Conservation (phyloP, 1,140 invertebrate genomes). For the Antheraea mylitta region DNA sequence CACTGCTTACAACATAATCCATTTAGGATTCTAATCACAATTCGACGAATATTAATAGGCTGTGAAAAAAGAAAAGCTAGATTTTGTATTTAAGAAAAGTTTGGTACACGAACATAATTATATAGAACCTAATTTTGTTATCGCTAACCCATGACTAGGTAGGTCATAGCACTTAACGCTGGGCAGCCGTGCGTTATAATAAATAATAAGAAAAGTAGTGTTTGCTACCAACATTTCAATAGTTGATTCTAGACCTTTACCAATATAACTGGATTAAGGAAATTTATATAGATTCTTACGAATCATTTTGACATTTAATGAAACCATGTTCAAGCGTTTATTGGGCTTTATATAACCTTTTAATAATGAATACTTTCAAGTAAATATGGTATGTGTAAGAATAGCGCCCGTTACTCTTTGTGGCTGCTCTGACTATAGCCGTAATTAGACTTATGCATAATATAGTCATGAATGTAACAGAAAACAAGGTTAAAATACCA, state of each 20-base stretch:
- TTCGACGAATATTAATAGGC: too few relatives aligned
- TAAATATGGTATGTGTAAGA: too few relatives aligned
- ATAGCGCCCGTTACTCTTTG: too few relatives aligned
- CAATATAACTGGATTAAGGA: neutral
- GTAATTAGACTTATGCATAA: too few relatives aligned
- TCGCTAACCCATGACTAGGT: neutral
- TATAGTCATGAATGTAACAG: too few relatives aligned
- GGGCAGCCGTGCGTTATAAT: neutral
- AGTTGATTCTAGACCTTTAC: neutral
- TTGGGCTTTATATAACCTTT: too few relatives aligned
- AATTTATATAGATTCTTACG: neutral
- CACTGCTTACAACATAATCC: too few relatives aligned
- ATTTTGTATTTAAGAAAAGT: neutral
- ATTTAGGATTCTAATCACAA: too few relatives aligned
- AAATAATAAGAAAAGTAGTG: neutral
- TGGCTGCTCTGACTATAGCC: too few relatives aligned
- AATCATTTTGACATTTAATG: neutral
- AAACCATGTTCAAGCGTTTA: neutral
- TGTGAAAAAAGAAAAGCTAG: neutral
- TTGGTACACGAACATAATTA: neutral
- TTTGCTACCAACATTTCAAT: neutral
- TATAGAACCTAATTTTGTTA: neutral
- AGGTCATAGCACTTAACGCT: constrained; percentile 1
- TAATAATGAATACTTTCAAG: too few relatives aligned
- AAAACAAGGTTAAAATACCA: too few relatives aligned